Conservation (phyloP, 2,888 invertebrate species). For the Galerucella nymphaeae region DNA sequence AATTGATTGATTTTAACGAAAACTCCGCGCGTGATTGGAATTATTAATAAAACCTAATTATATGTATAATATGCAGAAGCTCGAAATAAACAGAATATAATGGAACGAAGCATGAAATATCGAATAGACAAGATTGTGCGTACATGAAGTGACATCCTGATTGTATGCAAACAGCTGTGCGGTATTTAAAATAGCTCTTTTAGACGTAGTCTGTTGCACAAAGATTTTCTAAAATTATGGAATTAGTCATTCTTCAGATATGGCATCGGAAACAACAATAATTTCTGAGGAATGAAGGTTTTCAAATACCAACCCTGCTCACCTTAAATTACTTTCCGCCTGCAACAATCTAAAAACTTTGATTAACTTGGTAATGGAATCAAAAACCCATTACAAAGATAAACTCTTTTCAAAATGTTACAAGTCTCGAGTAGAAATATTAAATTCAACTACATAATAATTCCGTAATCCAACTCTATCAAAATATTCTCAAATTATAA, state of each 20-base stretch:
- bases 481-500: constrained; percentile 23
- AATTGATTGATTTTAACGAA: not conserved
- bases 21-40: not conserved
- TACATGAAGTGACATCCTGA: not conserved
- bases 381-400: constrained; percentile 26
- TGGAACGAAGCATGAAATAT: constrained; percentile 2
- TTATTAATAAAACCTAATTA: not conserved
- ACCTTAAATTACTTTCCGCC: not conserved
- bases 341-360: constrained; percentile 27
- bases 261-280: not conserved
- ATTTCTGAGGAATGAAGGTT: not conserved
- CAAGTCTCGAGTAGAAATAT: constrained; percentile 14
- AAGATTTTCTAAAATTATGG: constrained; percentile 2
- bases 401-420: constrained; percentile 13
- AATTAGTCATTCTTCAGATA: constrained; percentile 1
- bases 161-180: constrained; percentile 18
- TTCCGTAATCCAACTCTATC: constrained; percentile 23
- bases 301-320: not conserved
- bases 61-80: not conserved
- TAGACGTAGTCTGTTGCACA: constrained; percentile 1
- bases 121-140: not conserved
- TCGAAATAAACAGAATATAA: constrained; percentile 6
- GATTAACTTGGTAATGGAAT: constrained; percentile 21
- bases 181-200: constrained; percentile 8
- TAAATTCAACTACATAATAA: constrained; percentile 23